phyloP scores from a whole-genome alignment of 2,113 vertebrate genomes.

The Xiphophorus couchianus region DNA sequence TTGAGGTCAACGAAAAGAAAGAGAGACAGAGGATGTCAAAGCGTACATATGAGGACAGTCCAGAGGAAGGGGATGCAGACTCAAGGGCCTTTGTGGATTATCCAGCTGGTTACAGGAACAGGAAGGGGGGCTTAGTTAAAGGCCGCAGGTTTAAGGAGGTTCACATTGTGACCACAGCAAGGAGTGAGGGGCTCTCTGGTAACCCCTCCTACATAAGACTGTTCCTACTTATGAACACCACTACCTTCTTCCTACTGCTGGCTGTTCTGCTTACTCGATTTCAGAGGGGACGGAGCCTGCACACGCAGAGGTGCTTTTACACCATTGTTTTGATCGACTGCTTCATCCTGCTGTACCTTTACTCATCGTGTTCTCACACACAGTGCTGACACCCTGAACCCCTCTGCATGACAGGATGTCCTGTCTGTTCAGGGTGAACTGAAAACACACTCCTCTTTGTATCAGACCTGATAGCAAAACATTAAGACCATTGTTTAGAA shows the following conservation, averaged over 20 bases:
- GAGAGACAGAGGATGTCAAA: slow-evolving; percentile 87
- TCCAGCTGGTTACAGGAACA: slow-evolving; percentile 83
- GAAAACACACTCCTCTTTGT: slow-evolving; percentile 44
- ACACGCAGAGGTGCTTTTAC: slow-evolving; percentile 92
- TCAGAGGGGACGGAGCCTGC: slow-evolving; percentile 87
- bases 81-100: slow-evolving; percentile 92
- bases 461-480: slow-evolving; percentile 26
- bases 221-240: slow-evolving; percentile 94
- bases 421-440: neutral
- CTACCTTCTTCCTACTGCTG: slow-evolving; percentile 92
- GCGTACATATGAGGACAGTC: slow-evolving; percentile 86
- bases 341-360: slow-evolving; percentile 92
- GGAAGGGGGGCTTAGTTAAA: slow-evolving; percentile 73
- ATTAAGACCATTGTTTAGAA: slow-evolving; percentile 12
- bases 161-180: slow-evolving; percentile 76
- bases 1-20: slow-evolving; percentile 91
- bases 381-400: slow-evolving; percentile 83
- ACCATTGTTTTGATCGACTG: slow-evolving; percentile 90
- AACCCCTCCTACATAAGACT: slow-evolving; percentile 89
- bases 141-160: slow-evolving; percentile 80
- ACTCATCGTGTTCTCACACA: slow-evolving; percentile 91
- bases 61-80: slow-evolving; percentile 87
- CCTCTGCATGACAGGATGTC: neutral
- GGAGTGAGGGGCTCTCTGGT: slow-evolving; percentile 75
- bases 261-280: slow-evolving; percentile 90